Evolutionary conservation across 2,888 invertebrate genomes (phyloP).

Genomic region (Odontomyia ornata): DNA sequence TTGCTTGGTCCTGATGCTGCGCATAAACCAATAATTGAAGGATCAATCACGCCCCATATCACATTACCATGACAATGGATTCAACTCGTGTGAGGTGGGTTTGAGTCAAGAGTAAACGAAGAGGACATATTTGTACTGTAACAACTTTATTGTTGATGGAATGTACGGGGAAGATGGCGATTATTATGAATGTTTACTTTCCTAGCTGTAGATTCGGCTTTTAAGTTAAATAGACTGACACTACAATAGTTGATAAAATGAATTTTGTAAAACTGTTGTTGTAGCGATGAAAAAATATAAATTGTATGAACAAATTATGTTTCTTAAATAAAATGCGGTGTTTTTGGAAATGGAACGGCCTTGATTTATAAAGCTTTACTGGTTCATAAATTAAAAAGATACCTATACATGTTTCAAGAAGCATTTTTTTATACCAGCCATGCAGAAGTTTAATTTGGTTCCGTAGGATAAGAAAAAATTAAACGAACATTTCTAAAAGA

Average conservation of each 20-base stretch:
- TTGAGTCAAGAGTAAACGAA: background rate
- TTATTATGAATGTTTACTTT: constrained; percentile 39
- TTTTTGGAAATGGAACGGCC: too few relatives aligned
- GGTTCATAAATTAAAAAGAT: too few relatives aligned
- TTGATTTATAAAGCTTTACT: too few relatives aligned
- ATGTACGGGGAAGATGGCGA: background rate
- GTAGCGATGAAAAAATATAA: too few relatives aligned
- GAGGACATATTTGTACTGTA: constrained; percentile 8
- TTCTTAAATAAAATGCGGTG: too few relatives aligned
- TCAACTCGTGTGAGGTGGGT: background rate
- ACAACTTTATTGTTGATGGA: background rate
- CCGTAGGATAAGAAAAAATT: too few relatives aligned
- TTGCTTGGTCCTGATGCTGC: constrained; percentile 38
- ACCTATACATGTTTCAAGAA: too few relatives aligned
- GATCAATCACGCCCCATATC: constrained; percentile 36
- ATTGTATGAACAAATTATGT: too few relatives aligned
- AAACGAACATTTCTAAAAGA: too few relatives aligned
- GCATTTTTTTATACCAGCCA: too few relatives aligned
- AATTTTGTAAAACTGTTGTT: background rate
- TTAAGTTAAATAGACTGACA: background rate
- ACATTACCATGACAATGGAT: constrained; percentile 40
- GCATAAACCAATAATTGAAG: constrained; percentile 37
- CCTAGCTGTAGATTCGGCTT: background rate
- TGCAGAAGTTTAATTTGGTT: too few relatives aligned
- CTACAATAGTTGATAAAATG: constrained; percentile 11